Base-by-base conservation (phyloP, 1,140 invertebrate species). In the Sminthurides bifidus region DNA sequence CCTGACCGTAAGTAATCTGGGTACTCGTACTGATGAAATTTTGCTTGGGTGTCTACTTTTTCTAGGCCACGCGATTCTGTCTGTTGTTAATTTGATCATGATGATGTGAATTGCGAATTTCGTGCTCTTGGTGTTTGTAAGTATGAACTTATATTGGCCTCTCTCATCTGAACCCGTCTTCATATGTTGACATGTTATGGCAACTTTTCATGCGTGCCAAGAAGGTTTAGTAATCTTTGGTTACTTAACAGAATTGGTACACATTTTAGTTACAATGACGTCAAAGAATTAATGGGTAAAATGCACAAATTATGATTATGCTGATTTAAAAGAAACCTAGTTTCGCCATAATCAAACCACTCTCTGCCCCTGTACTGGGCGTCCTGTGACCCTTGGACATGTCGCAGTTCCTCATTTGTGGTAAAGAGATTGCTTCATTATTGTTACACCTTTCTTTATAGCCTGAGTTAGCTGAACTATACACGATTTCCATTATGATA, bases 321-420 rank as follows among this genome's bases (percentile, higher is more conserved):
- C n/a, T 43, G 41, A 43, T 43, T 43, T 15, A 17, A 43, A 43
- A 43, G 41, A 43, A 43, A 43, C 41, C 24, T 8, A 15, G 41
- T 43, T 43, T 43, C 41, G 41, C 41, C 41, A 23, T 14, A 23
- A 17, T 43, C 41, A 10, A 17, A 14, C 41, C 41, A 43, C n/a
- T 43, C 41, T 10, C 41, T 23, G 41, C 41, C 41, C 41, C 41
- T 43, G 15, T 43, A 17, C 41, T 43, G 41, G 41, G 41, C 41
- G 41, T 43, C 24, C 41, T 23, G 41, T 43, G 41, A 43, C 41
- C 41, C 41, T 43, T 43, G 41, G 41, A 43, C n/a, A 43, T 43
- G 41, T 43, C 24, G 41, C n/a, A 15, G n/a, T 19, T 43, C 41
- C 41, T 43, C 41, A 43, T 43, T 23, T 19, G 41, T 43, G 41